These are phyloP conservation scores for Pedetes capensis DNA, from an alignment of 2,113 vertebrate genomes.

Conservation along the genomic window DNA sequence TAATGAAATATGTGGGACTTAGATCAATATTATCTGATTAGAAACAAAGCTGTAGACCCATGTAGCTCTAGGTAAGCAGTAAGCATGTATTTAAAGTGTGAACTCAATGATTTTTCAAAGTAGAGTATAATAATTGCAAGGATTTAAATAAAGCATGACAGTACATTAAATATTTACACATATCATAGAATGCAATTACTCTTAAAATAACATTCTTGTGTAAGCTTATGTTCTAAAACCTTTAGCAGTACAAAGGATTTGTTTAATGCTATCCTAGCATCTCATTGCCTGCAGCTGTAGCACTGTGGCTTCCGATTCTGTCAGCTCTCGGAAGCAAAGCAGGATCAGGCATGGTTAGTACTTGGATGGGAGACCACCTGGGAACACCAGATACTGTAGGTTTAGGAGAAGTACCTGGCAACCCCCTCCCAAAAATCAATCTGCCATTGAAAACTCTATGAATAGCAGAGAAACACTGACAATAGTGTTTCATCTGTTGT, in stretches of 20 bases:
- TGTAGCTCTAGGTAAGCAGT: background rate
- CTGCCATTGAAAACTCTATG: no score
- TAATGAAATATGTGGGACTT: background rate
- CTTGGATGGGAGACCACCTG: no score
- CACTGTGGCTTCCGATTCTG: no score
- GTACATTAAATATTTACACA: background rate
- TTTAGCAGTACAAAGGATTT: background rate
- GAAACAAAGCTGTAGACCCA: background rate
- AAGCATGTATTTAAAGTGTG: background rate
- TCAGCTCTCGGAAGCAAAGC: no score
- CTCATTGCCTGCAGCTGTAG: no score
- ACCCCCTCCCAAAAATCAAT: no score
- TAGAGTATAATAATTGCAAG: background rate
- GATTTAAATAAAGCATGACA: background rate
- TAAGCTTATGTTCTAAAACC: background rate
- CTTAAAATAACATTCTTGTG: background rate
- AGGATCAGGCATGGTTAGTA: no score
- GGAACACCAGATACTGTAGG: no score
- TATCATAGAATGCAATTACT: background rate
- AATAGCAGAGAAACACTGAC: no score
- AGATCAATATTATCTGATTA: background rate
- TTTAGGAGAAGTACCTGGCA: no score
- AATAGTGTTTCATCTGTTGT: no score
- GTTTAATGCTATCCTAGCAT: background rate
- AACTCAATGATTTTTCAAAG: constrained; percentile 5